Conservation (phyloP, 2,888 invertebrate genomes). For the Lasioglossum leucozonium region DNA sequence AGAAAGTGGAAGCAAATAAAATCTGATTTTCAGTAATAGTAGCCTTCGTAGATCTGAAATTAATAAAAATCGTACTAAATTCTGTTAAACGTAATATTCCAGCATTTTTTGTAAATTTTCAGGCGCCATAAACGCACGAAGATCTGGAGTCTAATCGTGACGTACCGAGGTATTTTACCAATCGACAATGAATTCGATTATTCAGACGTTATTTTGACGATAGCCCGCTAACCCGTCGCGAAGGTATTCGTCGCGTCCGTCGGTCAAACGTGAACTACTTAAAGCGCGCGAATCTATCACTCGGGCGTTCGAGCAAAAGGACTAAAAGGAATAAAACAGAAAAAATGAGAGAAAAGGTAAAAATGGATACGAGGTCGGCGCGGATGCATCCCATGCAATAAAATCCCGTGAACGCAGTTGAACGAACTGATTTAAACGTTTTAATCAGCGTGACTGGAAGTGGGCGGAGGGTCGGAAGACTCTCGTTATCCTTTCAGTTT, state of each 20-base stretch:
- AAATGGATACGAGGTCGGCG: not conserved
- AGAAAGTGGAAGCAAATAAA: too few species aligned
- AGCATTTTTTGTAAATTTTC: too few species aligned
- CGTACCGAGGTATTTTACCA: too few species aligned
- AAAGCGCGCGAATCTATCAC: not conserved
- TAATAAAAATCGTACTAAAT: too few species aligned
- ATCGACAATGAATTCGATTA: too few species aligned
- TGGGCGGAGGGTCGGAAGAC: constrained; percentile 16
- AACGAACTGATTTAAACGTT: constrained; percentile 35
- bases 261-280: not conserved
- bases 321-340: not conserved
- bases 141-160: too few species aligned
- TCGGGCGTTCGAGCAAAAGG: not conserved
- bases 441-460: constrained; percentile 28
- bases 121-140: too few species aligned
- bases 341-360: not conserved
- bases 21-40: too few species aligned
- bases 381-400: not conserved
- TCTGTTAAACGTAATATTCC: too few species aligned
- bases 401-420: constrained; percentile 13
- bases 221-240: too few species aligned
- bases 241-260: not conserved
- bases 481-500: constrained; percentile 24
- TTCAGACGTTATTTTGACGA: too few species aligned
- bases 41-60: too few species aligned